Percentiles rank a stretch among this genome's conserved stretches.
phyloP scores from a whole-genome alignment of 23 tunicate genomes.

The Halocynthia roretzi region DNA sequence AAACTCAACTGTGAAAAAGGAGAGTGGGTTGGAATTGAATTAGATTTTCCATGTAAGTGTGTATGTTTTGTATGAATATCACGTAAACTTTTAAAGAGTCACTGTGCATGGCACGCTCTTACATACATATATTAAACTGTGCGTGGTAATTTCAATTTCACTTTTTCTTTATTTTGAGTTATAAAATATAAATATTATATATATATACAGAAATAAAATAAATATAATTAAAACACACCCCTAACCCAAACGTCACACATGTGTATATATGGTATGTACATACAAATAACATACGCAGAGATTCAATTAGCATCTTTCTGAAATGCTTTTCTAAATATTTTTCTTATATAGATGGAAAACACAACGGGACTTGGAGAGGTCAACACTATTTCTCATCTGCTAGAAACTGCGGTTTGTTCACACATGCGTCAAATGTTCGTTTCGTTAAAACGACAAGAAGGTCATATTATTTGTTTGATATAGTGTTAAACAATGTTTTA shows the following conservation, averaged over 20 bases:
- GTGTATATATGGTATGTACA: background rate
- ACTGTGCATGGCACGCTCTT: background rate
- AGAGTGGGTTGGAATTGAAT: slow-evolving; percentile 78
- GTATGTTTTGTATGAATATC: no score
- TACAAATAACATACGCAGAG: background rate
- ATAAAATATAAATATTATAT: background rate
- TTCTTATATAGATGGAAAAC: slow-evolving; percentile 22
- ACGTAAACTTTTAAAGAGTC: background rate
- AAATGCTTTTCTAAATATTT: background rate
- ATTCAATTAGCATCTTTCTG: background rate
- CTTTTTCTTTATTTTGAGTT: background rate
- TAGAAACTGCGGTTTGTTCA: slow-evolving; percentile 61
- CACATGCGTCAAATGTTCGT: slow-evolving; percentile 73
- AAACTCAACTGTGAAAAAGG: slow-evolving; percentile 64
- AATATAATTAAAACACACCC: background rate
- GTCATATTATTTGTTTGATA: background rate
- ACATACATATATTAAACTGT: background rate
- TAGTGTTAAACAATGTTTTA: background rate
- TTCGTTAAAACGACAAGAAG: slow-evolving; percentile 28
- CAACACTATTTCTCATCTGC: slow-evolving; percentile 77
- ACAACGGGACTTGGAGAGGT: slow-evolving; percentile 90
- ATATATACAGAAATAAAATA: no score
- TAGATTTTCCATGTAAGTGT: slow-evolving; percentile 61
- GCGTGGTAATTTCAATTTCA: background rate
- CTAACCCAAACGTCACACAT: background rate